Evolutionary conservation across 2,888 invertebrate genomes (phyloP), one percentile per base, ranked within the genome.

Genomic region (Caenorhabditis japonica): DNA sequence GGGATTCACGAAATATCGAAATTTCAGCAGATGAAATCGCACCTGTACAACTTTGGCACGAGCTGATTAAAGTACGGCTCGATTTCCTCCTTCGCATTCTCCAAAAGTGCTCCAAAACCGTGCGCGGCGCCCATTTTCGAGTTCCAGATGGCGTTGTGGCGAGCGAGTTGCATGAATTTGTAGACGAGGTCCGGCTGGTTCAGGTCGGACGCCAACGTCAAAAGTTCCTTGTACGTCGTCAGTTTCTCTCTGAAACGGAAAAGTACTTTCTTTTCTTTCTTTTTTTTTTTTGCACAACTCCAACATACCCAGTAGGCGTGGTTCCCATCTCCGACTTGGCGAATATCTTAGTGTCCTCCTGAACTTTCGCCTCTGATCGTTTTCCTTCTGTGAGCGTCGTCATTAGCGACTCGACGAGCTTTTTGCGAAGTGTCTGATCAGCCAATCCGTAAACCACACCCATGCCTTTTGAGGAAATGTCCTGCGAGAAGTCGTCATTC

Each of bases 101-200:
- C 90, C 0, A 94, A 93, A 64, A 95, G 93, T 0, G 92, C 93
- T 53, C 93, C 92, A 88, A 96, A 93, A 0, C 95, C 95, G 89
- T 94, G 94, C 0, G 95, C 95, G 8, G 95, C 95, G 10, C 95
- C 95, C 90, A 93, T 94, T 88, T 94, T 94, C 7, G 94, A 94
- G 83, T 94, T 95, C 96, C 95, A 97, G 58, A 93, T 91, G 1
- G 94, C 93, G 89, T 96, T 94, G 87, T 95, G 94, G 90, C 95
- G 95, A 0, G 95, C 95, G 76, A 96, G 90, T 88, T 95, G 93
- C 93, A 97, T 94, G 88, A 97, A 97, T 88, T 94, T 94, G 89
- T 97, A 97, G 76, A 95, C 92, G 73, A 97, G 91, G 88, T 96
- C 95, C 0, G 96, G 96, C 88, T 96, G 94, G 87, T 95, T 95